Conservation (phyloP, 1,140 invertebrate species). For the Drosophila tristis region DNA sequence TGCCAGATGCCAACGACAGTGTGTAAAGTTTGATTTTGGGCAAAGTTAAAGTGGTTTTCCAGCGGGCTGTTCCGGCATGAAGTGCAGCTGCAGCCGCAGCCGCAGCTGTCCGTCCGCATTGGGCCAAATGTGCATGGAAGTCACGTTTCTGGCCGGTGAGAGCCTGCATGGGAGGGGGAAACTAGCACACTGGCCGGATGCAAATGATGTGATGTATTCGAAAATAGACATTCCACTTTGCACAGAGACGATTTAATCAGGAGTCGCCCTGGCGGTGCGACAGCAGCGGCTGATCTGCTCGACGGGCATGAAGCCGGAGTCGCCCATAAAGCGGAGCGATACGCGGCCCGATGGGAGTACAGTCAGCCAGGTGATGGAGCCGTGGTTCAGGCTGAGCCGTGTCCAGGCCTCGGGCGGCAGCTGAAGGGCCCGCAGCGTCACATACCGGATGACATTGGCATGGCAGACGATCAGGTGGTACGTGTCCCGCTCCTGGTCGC, state of each 20-base stretch:
- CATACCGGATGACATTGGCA: constrained; percentile 98
- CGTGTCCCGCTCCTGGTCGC: constrained; percentile 91
- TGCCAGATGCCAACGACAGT: constrained; percentile 10
- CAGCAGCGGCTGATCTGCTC: constrained; percentile 55
- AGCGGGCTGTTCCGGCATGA: neutral
- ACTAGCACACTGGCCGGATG: neutral
- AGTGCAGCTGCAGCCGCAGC: constrained; percentile 17
- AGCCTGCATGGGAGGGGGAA: neutral
- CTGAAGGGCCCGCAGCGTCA: constrained; percentile 98
- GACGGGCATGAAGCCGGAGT: constrained; percentile 93
- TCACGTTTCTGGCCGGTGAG: constrained; percentile 52
- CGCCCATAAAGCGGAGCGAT: constrained; percentile 90
- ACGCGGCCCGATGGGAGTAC: constrained; percentile 95
- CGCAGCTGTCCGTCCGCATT: constrained; percentile 10
- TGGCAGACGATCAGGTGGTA: constrained; percentile 98
- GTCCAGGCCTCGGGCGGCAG: constrained; percentile 98
- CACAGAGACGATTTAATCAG: too few species aligned
- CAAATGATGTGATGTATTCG: neutral
- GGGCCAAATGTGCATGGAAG: constrained; percentile 59
- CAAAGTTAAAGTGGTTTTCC: constrained; percentile 68
- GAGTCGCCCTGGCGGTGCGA: too few species aligned
- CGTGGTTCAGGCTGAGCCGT: constrained; percentile 94
- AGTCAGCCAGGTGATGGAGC: constrained; percentile 95
- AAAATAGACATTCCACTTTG: too few species aligned
- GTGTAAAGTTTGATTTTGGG: constrained; percentile 67